Base-by-base conservation (phyloP, 2,888 invertebrate species). In the Cryptosula pallasiana region DNA sequence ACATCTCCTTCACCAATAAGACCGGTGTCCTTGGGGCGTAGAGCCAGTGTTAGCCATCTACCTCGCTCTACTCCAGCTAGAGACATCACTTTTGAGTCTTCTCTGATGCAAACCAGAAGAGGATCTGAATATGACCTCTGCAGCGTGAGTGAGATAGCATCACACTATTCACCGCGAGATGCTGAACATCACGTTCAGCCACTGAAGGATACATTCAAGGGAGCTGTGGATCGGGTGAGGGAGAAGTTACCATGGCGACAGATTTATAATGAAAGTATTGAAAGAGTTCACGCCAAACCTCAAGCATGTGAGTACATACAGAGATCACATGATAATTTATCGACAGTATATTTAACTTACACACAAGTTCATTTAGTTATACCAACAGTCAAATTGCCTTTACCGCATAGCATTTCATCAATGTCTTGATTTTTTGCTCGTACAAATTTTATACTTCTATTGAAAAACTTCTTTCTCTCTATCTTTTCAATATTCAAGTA, bases 171-270 rank as follows among this genome's bases (percentile, higher is more conserved):
- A 45, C 20, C 45, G 45, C 5, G 45, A 45, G 34, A 34, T 13
- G 32, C 63, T 13, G 63, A 63, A 27, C 63, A 63, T n/a, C 63
- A 63, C 32, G 63, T 63, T 16, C 63, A 63, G 3, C 63, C 63
- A 25, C 13, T 63, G 32, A 63, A 27, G 27, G 63, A 63, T n/a
- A 63, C 63, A 25, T 63, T 63, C 32, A 63, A 32, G 27, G 20
- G 25, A 5, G 63, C 63, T 29, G 63, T 9, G 5, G 63, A 63
- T 9, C 63, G 34, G 13, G 63, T 63, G 29, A 63, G 63, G 27
- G 63, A 63, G 63, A 63, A n/a, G 34, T n/a, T 63, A 27, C 63
- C 63, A 13, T 63, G 63, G 63, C 20, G 63, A 32, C 63, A 63
- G n/a, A 13, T 63, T 3, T 63, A 63, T n/a, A 63, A 20, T 32